Evolutionary conservation across 2,797 vertebrate species (phyloP), one percentile per base, ranked within the genome.

Genomic region (Acridotheres tristis): DNA sequence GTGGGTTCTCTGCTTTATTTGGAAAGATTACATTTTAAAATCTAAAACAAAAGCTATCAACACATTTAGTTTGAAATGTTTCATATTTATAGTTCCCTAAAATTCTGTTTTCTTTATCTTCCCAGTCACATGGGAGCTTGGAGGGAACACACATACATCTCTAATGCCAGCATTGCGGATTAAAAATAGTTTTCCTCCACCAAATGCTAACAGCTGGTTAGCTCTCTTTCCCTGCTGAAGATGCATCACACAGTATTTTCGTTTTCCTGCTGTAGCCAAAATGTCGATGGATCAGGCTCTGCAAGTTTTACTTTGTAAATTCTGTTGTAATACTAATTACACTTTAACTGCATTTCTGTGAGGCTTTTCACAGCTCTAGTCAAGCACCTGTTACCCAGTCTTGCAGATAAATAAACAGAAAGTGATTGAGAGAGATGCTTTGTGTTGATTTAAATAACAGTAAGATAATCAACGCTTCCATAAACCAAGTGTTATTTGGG

Each of bases 1-100:
- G 82, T 84, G 96, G 85, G 89, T 84, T 96, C 91, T 96, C 90
- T 85, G 30, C 96, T 97, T 96, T 92, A 94, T 96, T 97, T 98
- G 97, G 97, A 98, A 97, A 88, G n/a, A 29, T 89, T 93, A 71
- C 86, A 57, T 94, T 92, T 91, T 59, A 93, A 97, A 97, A 95
- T 93, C 74, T 88, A 80, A 96, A 97, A 30, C 90, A 96, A 96
- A 97, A 96, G 30, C 89, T 94, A 94, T 97, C 90, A 95, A 90
- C 91, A 89, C 93, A 12, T 92, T 96, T 96, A 81, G 86, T 92
- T 96, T 96, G 80, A 96, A 94, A 71, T 85, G 16, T 32, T 96
- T 88, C 77, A 29, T 94, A 69, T 96, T 96, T 96, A 95, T 93
- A 75, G 89, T 97, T 97, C 94, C 72, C 86, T 92, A 42, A 85